Base-by-base conservation (phyloP, 2,888 invertebrate genomes). In the Neoascia interrupta region DNA sequence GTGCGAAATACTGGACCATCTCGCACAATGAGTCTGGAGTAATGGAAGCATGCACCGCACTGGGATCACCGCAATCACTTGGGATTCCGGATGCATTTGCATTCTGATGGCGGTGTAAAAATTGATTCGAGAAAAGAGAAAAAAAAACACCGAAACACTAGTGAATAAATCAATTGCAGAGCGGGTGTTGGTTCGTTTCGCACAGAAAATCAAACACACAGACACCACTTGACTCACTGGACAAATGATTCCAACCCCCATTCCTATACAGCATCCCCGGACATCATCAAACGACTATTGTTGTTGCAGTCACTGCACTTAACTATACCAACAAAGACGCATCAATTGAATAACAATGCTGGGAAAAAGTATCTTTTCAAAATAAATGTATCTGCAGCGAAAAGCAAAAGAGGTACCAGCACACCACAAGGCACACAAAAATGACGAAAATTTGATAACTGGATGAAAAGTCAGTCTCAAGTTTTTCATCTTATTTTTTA, bases 41-140 rank as follows among this genome's bases (percentile, higher is more conserved):
- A 13, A 21, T 18, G 23, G 34, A 23, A 58, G 16, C 18, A 39
- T 68, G 39, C 56, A 56, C 47, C 56, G n/a, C n/a, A 28, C 39
- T 39, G 45, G 45, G 66, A 45, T 13, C 54, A 56, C 41, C 34
- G 5, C 5, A 36, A 58, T 60, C 34, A 60, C 41, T 69, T 47
- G 3, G 54, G 23, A 53, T 64, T 34, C 3, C 36, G n/a, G 18
- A 58, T 69, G 69, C 69, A 69, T 69, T 69, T 69, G 49, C 49
- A 60, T 56, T 58, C 56, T 28, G 21, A 21, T 37, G 21, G 10
- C 21, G 34, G 41, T 10, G 45, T 13, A 28, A 64, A 53, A 39
- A 15, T n/a, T n/a, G n/a, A n/a, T n/a, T n/a, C n/a, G n/a, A n/a
- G n/a, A n/a, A n/a, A n/a, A n/a, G n/a, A n/a, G n/a, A n/a, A n/a